Percentiles rank a stretch among this genome's conserved stretches.
phyloP scores from a whole-genome alignment of 23 tunicate genomes.

The Trididemnum nubilum region DNA sequence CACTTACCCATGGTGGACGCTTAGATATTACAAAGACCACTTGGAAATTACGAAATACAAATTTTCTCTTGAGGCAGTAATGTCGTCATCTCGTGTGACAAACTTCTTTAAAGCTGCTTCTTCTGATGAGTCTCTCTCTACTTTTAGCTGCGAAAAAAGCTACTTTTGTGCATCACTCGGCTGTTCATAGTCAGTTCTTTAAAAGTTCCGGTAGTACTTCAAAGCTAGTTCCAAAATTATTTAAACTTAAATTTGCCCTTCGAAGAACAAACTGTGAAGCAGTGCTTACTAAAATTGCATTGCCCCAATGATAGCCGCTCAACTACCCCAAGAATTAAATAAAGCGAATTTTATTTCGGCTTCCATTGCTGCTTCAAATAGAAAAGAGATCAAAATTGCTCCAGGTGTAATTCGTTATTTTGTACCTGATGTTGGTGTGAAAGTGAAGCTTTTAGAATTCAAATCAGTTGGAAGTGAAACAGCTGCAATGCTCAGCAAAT shows the following conservation, averaged over 20 bases:
- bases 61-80: conserved; percentile 46
- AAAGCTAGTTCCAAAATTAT: conserved; percentile 66
- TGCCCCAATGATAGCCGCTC: conserved; percentile 71
- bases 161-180: conserved; percentile 45
- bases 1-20: conserved; percentile 23
- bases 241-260: conserved; percentile 62
- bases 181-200: conserved; percentile 64
- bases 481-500: too few species aligned
- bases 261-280: conserved; percentile 67
- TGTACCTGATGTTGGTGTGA: conserved; percentile 55
- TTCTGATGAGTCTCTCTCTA: conserved; percentile 56
- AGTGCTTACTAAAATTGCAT: conserved; percentile 52
- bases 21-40: conserved; percentile 36
- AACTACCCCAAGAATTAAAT: conserved; percentile 50
- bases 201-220: conserved; percentile 72
- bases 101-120: conserved; percentile 54
- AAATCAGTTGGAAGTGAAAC: conserved; percentile 46
- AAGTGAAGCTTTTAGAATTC: conserved; percentile 37
- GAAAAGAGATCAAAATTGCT: conserved; percentile 58
- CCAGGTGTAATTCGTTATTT: conserved; percentile 53
- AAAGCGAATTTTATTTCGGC: conserved; percentile 48
- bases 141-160: conserved; percentile 62
- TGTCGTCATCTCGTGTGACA: conserved; percentile 57
- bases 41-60: conserved; percentile 37
- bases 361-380: conserved; percentile 66